Evolutionary conservation across 1,140 invertebrate genomes (phyloP).

Genomic region (Pseudomyrmex cubaensis): DNA sequence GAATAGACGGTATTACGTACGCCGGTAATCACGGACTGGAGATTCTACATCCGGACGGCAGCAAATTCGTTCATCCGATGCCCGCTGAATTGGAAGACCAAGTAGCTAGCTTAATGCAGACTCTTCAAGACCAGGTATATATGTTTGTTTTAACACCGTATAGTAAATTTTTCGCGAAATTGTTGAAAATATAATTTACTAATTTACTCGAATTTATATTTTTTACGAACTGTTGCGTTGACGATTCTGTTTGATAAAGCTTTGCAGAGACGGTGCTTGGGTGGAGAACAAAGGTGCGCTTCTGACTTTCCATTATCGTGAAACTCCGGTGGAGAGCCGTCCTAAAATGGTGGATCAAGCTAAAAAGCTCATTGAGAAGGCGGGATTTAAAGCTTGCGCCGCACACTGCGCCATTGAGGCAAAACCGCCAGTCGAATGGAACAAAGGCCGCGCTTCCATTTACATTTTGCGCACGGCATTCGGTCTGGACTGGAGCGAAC

Average conservation of each 20-base stretch:
- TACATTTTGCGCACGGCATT: constrained; percentile 95
- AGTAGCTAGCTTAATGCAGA: constrained; percentile 91
- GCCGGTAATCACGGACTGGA: constrained; percentile 96
- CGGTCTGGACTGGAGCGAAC: constrained; percentile 95
- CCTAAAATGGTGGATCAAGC: constrained; percentile 89
- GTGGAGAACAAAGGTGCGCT: constrained; percentile 96
- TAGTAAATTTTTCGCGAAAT: neutral
- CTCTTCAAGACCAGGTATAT: constrained; percentile 92
- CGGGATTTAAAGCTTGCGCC: constrained; percentile 91
- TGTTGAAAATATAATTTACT: neutral
- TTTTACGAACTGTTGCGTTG: neutral
- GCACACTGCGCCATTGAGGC: constrained; percentile 95
- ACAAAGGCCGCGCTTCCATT: constrained; percentile 95
- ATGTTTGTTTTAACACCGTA: neutral
- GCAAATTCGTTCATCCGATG: constrained; percentile 96
- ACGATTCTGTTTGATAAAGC: constrained; percentile 79
- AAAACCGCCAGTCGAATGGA: constrained; percentile 95
- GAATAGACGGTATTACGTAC: constrained; percentile 95
- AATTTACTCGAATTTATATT: no score
- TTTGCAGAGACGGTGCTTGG: constrained; percentile 95
- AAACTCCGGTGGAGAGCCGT: constrained; percentile 90
- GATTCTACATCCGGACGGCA: constrained; percentile 95
- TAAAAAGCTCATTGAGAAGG: constrained; percentile 89
- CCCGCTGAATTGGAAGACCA: constrained; percentile 94
- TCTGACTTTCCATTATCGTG: constrained; percentile 95